Percentiles rank a stretch among this genome's conserved stretches.
Conservation (phyloP, 2,113 vertebrate genomes). For the Myotis brandtii region DNA sequence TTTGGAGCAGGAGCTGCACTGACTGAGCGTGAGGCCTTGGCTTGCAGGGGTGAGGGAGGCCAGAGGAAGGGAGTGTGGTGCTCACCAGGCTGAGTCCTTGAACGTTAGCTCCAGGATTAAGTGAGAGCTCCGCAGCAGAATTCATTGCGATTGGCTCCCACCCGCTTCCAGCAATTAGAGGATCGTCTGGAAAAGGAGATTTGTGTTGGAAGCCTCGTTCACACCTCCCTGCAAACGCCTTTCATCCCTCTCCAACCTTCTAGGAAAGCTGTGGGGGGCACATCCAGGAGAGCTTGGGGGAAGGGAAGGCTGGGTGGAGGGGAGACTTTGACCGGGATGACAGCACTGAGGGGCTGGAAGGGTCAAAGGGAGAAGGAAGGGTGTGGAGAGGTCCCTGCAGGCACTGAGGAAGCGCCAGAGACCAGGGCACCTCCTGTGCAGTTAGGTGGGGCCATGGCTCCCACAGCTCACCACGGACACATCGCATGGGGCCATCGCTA, state of each 20-base stretch:
- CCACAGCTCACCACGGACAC: not conserved
- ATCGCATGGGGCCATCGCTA: fast-evolving
- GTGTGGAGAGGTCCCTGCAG: not conserved
- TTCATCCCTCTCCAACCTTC: not conserved
- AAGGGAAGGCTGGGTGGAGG: not conserved
- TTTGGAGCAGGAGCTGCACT: not conserved
- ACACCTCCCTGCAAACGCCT: not conserved
- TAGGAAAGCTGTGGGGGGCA: not conserved
- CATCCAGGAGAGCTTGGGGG: not conserved
- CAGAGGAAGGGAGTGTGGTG: not conserved
- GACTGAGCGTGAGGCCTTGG: not conserved
- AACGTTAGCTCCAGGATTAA: not conserved
- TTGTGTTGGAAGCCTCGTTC: not conserved
- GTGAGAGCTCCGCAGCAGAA: not conserved
- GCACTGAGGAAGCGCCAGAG: not conserved
- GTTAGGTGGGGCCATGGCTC: not conserved
- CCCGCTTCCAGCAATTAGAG: not conserved
- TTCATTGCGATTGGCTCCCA: not conserved
- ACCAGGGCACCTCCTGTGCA: not conserved
- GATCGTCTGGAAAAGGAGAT: not conserved
- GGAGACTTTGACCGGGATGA: not conserved
- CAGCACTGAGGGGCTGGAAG: too few relatives aligned
- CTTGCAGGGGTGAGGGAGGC: not conserved
- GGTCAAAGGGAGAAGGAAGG: not conserved
- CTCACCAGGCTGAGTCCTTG: not conserved